These are phyloP conservation scores for Turnix velox DNA, from an alignment of 2,113 vertebrate species.

Conservation along the genomic window DNA sequence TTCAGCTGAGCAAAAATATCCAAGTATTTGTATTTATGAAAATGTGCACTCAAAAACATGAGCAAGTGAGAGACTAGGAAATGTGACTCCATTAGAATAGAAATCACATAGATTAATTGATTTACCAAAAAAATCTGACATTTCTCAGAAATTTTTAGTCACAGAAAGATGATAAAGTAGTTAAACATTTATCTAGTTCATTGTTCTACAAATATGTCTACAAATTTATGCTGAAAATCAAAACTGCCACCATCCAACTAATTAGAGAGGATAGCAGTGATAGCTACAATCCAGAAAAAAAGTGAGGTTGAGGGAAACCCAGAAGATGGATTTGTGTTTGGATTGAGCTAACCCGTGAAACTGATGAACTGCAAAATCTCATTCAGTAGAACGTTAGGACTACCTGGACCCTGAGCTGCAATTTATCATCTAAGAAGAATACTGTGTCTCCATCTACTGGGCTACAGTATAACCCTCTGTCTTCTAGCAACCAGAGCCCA, in stretches of 20 bases:
- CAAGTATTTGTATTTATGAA: background rate
- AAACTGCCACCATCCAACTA: background rate
- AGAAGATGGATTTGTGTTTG: background rate
- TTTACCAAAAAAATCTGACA: background rate
- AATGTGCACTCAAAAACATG: background rate
- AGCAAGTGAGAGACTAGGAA: background rate
- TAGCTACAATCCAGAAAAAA: slow-evolving; percentile 9
- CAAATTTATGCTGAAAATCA: background rate
- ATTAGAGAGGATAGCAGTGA: background rate
- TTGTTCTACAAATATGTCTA: background rate
- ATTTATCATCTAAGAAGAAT: slow-evolving; percentile 52
- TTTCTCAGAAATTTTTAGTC: background rate
- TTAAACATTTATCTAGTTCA: background rate
- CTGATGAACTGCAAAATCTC: background rate
- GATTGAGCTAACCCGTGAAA: background rate
- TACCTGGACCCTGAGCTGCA: background rate
- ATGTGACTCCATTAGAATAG: background rate
- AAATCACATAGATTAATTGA: background rate
- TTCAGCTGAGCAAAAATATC: background rate
- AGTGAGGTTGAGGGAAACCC: slow-evolving; percentile 18
- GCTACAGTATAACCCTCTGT: slow-evolving; percentile 28
- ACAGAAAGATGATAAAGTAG: background rate
- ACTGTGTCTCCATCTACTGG: slow-evolving; percentile 82
- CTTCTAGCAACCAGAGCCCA: background rate
- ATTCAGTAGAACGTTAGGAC: background rate